phyloP scores from a whole-genome alignment of 2,113 vertebrate species.

The Glaucidium brasilianum region DNA sequence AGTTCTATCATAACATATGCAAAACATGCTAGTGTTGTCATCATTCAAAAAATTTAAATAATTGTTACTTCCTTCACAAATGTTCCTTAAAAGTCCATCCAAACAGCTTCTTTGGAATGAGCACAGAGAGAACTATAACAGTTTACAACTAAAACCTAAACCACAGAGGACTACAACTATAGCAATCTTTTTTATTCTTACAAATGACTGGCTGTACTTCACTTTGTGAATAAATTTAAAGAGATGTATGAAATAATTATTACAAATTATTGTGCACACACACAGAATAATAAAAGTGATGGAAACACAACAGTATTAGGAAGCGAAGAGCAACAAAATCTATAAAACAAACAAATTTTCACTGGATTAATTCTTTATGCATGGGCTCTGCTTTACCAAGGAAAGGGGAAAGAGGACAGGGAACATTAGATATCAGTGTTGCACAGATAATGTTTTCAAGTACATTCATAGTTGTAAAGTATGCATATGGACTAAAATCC shows the following conservation, averaged over 20 bases:
- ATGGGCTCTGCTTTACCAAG: not conserved
- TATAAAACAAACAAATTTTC: not conserved
- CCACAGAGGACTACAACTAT: not conserved
- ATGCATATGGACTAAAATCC: not conserved
- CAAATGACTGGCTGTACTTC: not conserved
- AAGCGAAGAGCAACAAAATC: not conserved
- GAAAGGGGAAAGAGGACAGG: not conserved
- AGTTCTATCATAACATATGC: not conserved
- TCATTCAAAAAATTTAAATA: not conserved
- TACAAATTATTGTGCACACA: not conserved
- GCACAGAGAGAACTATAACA: not conserved
- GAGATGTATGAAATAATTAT: not conserved
- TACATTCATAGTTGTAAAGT: not conserved
- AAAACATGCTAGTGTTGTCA: not conserved
- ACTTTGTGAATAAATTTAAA: not conserved
- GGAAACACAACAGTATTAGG: not conserved
- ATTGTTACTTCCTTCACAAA: not conserved
- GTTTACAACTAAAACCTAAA: not conserved
- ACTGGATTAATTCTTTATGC: not conserved
- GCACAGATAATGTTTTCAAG: not conserved
- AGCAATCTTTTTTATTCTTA: not conserved
- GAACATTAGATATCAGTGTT: not conserved
- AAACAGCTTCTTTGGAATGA: not conserved
- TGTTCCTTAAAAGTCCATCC: not conserved
- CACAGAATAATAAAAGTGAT: not conserved